Percentiles rank a stretch among this genome's conserved stretches.
phyloP scores from a whole-genome alignment of 2,113 vertebrate species.

The Prinia subflava region DNA sequence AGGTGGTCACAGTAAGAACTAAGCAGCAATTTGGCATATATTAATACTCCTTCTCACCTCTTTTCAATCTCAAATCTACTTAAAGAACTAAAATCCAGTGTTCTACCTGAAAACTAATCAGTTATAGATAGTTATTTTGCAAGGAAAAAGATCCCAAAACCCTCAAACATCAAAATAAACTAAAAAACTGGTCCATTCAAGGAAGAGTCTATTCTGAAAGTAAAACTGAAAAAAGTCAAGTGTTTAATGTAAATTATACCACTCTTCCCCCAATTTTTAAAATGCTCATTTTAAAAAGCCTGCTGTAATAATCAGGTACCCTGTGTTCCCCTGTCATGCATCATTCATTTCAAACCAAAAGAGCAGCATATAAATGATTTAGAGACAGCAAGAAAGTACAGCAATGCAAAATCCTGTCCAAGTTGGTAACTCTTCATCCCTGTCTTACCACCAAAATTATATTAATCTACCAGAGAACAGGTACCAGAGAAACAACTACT shows the following conservation, averaged over 20 bases:
- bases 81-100: not conserved
- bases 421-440: not conserved
- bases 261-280: not conserved
- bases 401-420: not conserved
- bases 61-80: not conserved
- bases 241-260: not conserved
- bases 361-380: not conserved
- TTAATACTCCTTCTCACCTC: not conserved
- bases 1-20: not conserved
- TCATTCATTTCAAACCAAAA: not conserved
- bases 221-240: not conserved
- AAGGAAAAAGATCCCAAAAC: not conserved
- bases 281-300: not conserved
- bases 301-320: not conserved
- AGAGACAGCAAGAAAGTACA: not conserved
- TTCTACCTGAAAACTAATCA: not conserved
- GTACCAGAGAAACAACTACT: not conserved
- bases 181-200: not conserved
- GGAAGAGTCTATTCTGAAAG: not conserved
- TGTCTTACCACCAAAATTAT: not conserved
- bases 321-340: not conserved
- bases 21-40: not conserved
- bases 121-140: not conserved
- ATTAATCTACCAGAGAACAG: not conserved
- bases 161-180: not conserved